Base-by-base conservation (phyloP, 2,113 vertebrate genomes). In the Calonectris borealis region DNA sequence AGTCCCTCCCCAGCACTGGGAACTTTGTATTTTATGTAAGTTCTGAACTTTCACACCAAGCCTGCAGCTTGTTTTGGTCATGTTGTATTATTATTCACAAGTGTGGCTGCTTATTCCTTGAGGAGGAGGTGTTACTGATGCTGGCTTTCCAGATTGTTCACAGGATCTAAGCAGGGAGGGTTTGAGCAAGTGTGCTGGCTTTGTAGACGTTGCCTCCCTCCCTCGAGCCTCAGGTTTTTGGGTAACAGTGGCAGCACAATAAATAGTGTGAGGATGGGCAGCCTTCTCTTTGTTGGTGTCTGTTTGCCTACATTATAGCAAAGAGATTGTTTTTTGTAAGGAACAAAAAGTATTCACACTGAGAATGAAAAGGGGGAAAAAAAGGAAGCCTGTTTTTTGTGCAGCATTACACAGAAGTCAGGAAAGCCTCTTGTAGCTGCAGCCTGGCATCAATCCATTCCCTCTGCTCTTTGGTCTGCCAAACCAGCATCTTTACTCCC, bases 361-460 rank as follows among this genome's bases (percentile, higher is more conserved):
- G 52, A 32, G n/a, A 8, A 7, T 10, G 79, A 29, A 42, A 26
- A 27, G 27, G 16, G 17, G 22, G 19, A 20, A 1, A 11, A 20
- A 29, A 20, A 68, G 55, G 54, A 26, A 80, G 42, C n/a, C 64
- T 21, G 34, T 6, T 7, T 29, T 48, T 26, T 12, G 15, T 40
- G 51, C 76, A 15, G 60, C 54, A 1, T 27, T 82, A 24, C 69
- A 17, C 64, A 17, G 29, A 52, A 40, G 54, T 4, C 3, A 4
- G 93, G 94, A 65, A 86, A 81, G 71, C 95, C 94, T 92, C 83
- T 83, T 3, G 6, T 13, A 62, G 44, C 92, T 90, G 89, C 93
- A 96, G 76, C 72, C 78, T 88, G 92, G 83, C 82, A 58, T 32
- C 76, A 46, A 0, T 55, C 79, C 78, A 64, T 36, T 29, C 55